These are phyloP conservation scores for Trichonephila clavipes DNA, from an alignment of 1,140 invertebrate species.

Conservation along the genomic window DNA sequence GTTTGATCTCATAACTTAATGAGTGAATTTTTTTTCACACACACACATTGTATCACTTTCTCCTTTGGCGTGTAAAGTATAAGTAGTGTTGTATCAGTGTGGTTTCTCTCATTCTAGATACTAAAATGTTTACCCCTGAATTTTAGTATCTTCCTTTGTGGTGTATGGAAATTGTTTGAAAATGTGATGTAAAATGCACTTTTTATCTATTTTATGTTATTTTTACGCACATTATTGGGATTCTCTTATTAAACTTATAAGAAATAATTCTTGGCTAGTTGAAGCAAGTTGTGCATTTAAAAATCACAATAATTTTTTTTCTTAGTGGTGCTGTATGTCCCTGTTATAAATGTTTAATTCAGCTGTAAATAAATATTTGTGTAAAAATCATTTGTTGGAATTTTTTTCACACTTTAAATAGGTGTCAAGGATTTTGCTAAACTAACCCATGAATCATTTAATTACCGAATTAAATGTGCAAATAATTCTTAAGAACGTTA, in stretches of 20 bases:
- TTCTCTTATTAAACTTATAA: constrained; percentile 6
- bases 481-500: too few species aligned
- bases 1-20: constrained; percentile 38
- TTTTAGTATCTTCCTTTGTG: background rate
- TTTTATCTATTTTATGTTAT: constrained; percentile 5
- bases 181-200: constrained; percentile 2
- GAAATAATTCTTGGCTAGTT: constrained; percentile 25
- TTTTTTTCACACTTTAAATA: background rate
- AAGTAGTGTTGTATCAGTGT: constrained; percentile 15
- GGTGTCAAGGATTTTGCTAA: too few species aligned
- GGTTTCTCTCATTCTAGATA: background rate
- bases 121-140: background rate
- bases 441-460: too few species aligned
- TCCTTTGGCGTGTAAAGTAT: background rate
- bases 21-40: background rate
- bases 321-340: constrained; percentile 65
- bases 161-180: constrained; percentile 19
- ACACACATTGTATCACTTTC: constrained; percentile 10
- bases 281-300: constrained; percentile 9
- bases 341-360: constrained; percentile 64
- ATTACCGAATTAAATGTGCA: too few species aligned
- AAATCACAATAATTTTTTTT: constrained; percentile 42
- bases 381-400: background rate
- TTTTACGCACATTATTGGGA: constrained; percentile 44
- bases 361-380: constrained; percentile 10